phyloP scores from a whole-genome alignment of 2,113 vertebrate genomes.

The Saccopteryx bilineata region DNA sequence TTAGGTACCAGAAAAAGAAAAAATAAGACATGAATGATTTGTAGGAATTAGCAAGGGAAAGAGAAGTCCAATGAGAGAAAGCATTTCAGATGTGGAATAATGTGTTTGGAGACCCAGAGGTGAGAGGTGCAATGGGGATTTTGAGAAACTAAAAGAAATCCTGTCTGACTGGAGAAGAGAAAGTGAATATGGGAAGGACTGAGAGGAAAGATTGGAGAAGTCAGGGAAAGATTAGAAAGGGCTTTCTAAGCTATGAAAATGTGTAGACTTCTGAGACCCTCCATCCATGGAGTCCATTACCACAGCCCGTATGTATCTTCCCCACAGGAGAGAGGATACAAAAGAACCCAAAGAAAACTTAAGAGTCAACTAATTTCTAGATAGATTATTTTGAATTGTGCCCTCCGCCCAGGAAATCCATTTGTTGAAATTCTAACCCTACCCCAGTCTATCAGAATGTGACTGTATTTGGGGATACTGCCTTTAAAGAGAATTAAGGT shows the following conservation, averaged over 20 bases:
- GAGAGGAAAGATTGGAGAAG: not conserved
- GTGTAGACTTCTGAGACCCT: not conserved
- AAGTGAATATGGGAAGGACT: not conserved
- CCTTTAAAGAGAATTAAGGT: not conserved
- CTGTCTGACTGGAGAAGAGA: not conserved
- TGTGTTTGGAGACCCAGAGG: not conserved
- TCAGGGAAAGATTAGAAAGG: not conserved
- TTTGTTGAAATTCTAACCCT: not conserved
- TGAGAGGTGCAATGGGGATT: not conserved
- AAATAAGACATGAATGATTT: not conserved
- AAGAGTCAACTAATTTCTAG: not conserved
- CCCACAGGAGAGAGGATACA: slow-evolving; percentile 25
- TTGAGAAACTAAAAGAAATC: not conserved
- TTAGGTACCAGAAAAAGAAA: not conserved
- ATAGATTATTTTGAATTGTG: not conserved
- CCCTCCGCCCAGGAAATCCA: not conserved
- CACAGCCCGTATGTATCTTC: not conserved
- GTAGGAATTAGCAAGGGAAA: not conserved
- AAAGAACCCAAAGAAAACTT: not conserved
- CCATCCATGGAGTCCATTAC: not conserved
- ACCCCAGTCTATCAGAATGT: not conserved
- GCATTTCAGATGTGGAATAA: not conserved
- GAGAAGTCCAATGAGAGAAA: not conserved
- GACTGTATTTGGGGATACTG: not conserved
- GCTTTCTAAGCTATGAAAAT: not conserved